phyloP scores from a whole-genome alignment of 92 coral and sea anemone species.

The Zoanthus sociatus region DNA sequence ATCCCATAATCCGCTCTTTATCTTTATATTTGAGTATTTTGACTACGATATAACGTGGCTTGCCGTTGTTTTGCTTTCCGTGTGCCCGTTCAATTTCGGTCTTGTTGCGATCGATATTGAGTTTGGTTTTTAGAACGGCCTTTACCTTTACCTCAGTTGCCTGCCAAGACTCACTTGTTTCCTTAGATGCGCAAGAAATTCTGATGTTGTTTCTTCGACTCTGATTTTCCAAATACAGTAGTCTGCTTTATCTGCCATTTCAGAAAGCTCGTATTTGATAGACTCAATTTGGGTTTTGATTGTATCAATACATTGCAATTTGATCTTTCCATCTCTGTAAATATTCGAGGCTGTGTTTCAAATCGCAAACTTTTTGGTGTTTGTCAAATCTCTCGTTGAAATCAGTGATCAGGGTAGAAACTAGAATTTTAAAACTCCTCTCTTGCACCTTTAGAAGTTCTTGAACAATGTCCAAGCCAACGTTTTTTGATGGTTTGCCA shows the following conservation, averaged over 20 bases:
- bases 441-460: slow-evolving; percentile 7
- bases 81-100: slow-evolving; percentile 13
- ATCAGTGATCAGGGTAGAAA: background rate
- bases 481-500: background rate
- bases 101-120: background rate
- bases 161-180: background rate
- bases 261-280: background rate
- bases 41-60: slow-evolving; percentile 5
- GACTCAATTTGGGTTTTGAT: background rate
- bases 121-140: background rate
- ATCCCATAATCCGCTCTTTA: background rate
- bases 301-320: slow-evolving; percentile 2
- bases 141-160: background rate
- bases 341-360: slow-evolving; percentile 3
- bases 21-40: background rate
- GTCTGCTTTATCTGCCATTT: slow-evolving; percentile 5
- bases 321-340: background rate
- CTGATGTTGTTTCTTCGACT: background rate
- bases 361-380: background rate
- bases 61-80: slow-evolving; percentile 13
- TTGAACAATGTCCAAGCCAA: background rate
- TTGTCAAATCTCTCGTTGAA: slow-evolving; percentile 19
- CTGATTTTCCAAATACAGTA: slow-evolving; percentile 18
- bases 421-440: background rate
- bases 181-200: background rate